phyloP scores from a whole-genome alignment of 2,113 vertebrate genomes.

The Sakesphorus luctuosus region DNA sequence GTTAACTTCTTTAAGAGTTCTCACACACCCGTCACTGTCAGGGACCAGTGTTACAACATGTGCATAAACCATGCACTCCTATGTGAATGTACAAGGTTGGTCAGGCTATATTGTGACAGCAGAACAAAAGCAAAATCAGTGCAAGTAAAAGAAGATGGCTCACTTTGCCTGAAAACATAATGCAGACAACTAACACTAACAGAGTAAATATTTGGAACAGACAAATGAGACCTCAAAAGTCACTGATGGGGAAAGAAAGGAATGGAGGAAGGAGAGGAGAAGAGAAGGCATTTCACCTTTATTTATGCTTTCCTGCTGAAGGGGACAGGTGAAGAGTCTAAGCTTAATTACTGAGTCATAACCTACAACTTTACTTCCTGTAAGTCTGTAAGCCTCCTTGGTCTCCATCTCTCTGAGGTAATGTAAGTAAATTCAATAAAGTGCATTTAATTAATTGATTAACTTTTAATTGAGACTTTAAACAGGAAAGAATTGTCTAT shows the following conservation, averaged over 20 bases:
- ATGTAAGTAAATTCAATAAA: conserved; percentile 14
- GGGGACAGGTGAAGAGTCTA: not conserved
- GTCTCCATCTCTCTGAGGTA: not conserved
- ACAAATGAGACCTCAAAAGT: not conserved
- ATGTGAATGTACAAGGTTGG: not conserved
- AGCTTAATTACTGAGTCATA: not conserved
- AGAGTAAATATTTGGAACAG: not conserved
- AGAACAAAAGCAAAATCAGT: not conserved
- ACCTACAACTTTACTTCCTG: not conserved
- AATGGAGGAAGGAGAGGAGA: not conserved
- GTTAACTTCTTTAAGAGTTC: not conserved
- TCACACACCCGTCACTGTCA: not conserved
- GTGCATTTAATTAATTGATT: conserved; percentile 1
- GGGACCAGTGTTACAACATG: not conserved
- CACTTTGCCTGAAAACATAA: not conserved
- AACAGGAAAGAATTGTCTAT: not conserved
- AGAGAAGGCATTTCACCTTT: not conserved
- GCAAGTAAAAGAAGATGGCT: not conserved
- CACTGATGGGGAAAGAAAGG: not conserved
- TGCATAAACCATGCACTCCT: not conserved
- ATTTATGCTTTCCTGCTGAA: not conserved
- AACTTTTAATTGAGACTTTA: not conserved
- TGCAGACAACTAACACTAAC: not conserved
- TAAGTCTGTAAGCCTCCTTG: not conserved
- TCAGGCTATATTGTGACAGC: not conserved